Percentiles rank a stretch among this genome's conserved stretches.
phyloP scores from a whole-genome alignment of 2,113 vertebrate species.

The Electrona antarctica region DNA sequence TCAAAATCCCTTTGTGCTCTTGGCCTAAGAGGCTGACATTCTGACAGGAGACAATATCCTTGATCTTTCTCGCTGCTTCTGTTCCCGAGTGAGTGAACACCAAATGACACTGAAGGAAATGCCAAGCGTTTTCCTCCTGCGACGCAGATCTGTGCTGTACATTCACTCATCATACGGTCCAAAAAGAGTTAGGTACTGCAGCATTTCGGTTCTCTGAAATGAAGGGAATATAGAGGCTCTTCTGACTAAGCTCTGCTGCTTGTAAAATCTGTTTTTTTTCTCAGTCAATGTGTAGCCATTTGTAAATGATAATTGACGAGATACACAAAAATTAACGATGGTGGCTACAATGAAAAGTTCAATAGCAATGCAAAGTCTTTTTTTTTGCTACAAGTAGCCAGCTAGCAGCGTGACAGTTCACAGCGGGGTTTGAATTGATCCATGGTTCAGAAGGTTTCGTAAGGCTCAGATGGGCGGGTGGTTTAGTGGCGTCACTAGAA shows the following conservation, averaged over 20 bases:
- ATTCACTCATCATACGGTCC: background rate
- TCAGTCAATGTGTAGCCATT: background rate
- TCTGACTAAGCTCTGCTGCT: background rate
- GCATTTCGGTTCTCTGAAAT: background rate
- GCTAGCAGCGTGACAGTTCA: slow-evolving; percentile 46
- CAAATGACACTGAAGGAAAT: background rate
- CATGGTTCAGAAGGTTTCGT: slow-evolving; percentile 11
- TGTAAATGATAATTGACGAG: slow-evolving; percentile 5
- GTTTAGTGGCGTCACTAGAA: background rate
- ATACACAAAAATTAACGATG: background rate
- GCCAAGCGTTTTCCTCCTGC: background rate
- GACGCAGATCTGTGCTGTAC: background rate
- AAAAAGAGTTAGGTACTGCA: background rate
- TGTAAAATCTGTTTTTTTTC: background rate
- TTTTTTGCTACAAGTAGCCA: slow-evolving; percentile 17
- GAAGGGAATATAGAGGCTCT: background rate
- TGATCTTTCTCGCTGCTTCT: slow-evolving; percentile 5
- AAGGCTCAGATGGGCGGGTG: slow-evolving; percentile 46
- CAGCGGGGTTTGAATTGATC: slow-evolving; percentile 21
- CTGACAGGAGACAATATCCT: slow-evolving; percentile 16
- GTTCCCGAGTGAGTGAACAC: slow-evolving; percentile 6
- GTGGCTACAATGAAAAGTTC: background rate
- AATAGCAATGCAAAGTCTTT: slow-evolving; percentile 14
- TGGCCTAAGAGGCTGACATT: slow-evolving; percentile 10
- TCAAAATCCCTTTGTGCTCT: slow-evolving; percentile 22